phyloP scores from a whole-genome alignment of 2,797 vertebrate genomes.

The Hirundo rustica region DNA sequence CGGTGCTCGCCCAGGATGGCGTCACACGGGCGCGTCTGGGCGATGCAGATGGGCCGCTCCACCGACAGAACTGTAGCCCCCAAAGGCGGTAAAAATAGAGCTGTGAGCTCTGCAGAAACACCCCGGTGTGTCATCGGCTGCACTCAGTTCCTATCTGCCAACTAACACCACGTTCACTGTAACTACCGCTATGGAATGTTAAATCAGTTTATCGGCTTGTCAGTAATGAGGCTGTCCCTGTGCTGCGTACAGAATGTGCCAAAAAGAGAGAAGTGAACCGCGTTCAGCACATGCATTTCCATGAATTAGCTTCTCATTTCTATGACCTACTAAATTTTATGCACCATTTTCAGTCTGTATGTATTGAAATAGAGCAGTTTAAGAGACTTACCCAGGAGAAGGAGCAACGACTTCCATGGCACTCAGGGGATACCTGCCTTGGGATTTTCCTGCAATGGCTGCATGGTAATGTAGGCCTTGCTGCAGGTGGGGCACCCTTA shows the following conservation, averaged over 20 bases:
- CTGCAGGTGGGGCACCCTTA: not conserved
- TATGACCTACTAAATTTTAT: not conserved
- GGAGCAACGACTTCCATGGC: not conserved
- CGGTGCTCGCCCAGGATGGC: not conserved
- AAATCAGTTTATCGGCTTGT: not conserved
- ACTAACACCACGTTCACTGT: not conserved
- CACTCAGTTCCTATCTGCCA: not conserved
- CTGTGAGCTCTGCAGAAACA: constrained; percentile 22
- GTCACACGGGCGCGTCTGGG: not conserved
- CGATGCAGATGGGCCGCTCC: not conserved
- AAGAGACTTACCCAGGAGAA: not conserved
- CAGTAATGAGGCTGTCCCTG: not conserved
- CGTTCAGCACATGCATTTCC: not conserved
- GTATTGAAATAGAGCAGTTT: not conserved
- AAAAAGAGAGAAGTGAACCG: not conserved
- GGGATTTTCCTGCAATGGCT: not conserved
- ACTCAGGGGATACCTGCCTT: not conserved
- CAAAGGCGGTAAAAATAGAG: constrained; percentile 22
- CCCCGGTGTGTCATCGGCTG: not conserved
- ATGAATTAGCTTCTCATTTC: not conserved
- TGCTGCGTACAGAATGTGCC: not conserved
- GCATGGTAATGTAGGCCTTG: not conserved
- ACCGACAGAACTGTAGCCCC: not conserved
- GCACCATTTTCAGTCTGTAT: not conserved
- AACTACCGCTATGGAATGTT: not conserved